Evolutionary conservation across 2,113 vertebrate genomes (phyloP).

Genomic region (Panthera leo): DNA sequence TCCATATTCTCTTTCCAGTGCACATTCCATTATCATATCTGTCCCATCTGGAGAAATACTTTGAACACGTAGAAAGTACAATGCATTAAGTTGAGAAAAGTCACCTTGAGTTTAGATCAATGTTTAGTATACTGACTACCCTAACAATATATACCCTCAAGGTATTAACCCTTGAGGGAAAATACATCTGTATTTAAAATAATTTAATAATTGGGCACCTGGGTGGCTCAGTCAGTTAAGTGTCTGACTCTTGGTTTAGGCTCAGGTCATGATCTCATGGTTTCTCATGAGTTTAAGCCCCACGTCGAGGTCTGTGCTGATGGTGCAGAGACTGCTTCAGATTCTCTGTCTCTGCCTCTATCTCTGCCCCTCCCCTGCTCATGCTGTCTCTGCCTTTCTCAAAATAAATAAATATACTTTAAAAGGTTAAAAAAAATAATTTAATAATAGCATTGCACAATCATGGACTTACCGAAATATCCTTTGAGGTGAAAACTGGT

Average conservation of each 20-base stretch:
- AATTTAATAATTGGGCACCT: not conserved
- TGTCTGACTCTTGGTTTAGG: no score
- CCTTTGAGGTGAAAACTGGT: conserved; percentile 42
- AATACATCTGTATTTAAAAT: not conserved
- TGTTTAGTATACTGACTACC: not conserved
- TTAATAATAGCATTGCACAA: not conserved
- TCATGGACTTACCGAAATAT: not conserved
- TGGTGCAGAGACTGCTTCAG: no score
- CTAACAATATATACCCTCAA: not conserved
- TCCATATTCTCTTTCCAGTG: not conserved
- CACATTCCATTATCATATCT: not conserved
- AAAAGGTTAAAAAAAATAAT: not conserved
- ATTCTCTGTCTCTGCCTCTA: no score
- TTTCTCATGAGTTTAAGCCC: no score
- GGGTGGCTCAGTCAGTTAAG: no score
- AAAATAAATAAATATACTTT: no score
- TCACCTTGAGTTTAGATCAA: not conserved
- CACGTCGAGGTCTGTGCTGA: no score
- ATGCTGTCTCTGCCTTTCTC: no score
- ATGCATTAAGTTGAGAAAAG: not conserved
- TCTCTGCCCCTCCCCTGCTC: no score
- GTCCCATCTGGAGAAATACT: not conserved
- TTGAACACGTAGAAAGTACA: not conserved
- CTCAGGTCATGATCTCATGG: no score
- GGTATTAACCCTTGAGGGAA: not conserved